These are phyloP conservation scores for Lophotriccus pileatus DNA, from an alignment of 2,797 vertebrate species.

Conservation along the genomic window DNA sequence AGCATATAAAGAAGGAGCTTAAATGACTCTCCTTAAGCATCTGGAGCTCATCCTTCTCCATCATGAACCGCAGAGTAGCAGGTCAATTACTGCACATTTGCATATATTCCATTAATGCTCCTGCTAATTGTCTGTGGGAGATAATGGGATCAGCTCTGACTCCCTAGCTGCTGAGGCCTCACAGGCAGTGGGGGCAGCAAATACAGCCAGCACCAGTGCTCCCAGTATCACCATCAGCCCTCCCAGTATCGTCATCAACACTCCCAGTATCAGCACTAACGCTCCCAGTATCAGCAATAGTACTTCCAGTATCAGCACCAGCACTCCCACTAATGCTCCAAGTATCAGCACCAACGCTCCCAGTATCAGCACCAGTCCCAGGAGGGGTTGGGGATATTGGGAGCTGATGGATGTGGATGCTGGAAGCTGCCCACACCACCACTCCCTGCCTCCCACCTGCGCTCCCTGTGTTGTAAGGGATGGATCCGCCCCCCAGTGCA, in stretches of 20 bases:
- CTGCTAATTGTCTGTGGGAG: slow-evolving; percentile 71
- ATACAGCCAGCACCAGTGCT: neutral
- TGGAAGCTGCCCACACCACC: rapidly evolving
- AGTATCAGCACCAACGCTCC: neutral
- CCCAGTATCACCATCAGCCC: neutral
- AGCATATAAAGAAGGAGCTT: slow-evolving; percentile 42
- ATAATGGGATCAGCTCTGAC: slow-evolving; percentile 52
- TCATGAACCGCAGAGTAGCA: slow-evolving; percentile 21
- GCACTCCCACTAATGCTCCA: neutral
- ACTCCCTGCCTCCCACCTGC: neutral
- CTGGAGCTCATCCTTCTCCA: slow-evolving; percentile 71
- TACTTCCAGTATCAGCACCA: neutral
- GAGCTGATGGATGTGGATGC: neutral
- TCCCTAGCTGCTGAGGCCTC: slow-evolving; percentile 1
- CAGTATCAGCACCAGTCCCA: neutral
- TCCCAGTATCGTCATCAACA: neutral
- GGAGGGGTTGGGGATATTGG: rapidly evolving
- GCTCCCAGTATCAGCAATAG: neutral
- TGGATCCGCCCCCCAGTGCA: neutral
- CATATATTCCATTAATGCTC: slow-evolving; percentile 74
- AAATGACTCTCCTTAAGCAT: slow-evolving; percentile 71
- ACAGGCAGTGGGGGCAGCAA: neutral
- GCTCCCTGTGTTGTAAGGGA: rapidly evolving
- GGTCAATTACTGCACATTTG: slow-evolving; percentile 76
- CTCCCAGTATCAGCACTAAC: neutral